These are phyloP conservation scores for Meta bourneti DNA, from an alignment of 2,888 invertebrate genomes.

Conservation along the genomic window DNA sequence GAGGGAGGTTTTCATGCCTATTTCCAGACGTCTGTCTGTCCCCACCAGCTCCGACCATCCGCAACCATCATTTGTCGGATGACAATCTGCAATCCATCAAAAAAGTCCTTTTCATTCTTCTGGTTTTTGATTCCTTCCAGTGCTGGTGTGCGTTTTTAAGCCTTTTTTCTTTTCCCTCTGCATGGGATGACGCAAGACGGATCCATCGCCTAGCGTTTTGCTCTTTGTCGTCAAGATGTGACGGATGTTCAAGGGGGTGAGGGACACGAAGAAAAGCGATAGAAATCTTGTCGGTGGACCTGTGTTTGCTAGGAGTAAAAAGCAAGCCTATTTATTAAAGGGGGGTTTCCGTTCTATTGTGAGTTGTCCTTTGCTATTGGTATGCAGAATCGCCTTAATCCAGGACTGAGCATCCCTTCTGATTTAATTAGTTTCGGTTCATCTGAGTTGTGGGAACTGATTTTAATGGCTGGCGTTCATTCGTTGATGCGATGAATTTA, in stretches of 20 bases:
- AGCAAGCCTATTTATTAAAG: not conserved
- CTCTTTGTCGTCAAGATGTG: conserved; percentile 51
- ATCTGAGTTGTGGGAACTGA: too few species aligned
- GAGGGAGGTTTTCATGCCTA: too few species aligned
- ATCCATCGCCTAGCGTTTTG: not conserved
- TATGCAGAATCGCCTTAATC: too few species aligned
- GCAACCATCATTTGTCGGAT: conserved; percentile 62
- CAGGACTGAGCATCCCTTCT: too few species aligned
- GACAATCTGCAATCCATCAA: conserved; percentile 74
- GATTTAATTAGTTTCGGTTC: too few species aligned
- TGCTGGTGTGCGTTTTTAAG: conserved; percentile 25
- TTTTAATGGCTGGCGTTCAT: too few species aligned
- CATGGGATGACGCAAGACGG: not conserved
- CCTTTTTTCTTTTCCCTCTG: not conserved
- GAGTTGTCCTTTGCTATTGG: too few species aligned
- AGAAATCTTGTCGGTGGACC: not conserved
- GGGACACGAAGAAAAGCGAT: conserved; percentile 13
- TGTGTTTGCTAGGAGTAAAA: not conserved
- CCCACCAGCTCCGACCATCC: conserved; percentile 37
- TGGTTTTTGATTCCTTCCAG: not conserved
- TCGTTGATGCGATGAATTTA: too few species aligned
- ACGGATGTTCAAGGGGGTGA: conserved; percentile 9
- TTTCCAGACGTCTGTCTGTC: conserved; percentile 19
- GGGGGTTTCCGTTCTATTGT: not conserved
- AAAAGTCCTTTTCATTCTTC: conserved; percentile 12